Conservation (phyloP, 2,797 vertebrate species). For the Poeciliopsis turneri region DNA sequence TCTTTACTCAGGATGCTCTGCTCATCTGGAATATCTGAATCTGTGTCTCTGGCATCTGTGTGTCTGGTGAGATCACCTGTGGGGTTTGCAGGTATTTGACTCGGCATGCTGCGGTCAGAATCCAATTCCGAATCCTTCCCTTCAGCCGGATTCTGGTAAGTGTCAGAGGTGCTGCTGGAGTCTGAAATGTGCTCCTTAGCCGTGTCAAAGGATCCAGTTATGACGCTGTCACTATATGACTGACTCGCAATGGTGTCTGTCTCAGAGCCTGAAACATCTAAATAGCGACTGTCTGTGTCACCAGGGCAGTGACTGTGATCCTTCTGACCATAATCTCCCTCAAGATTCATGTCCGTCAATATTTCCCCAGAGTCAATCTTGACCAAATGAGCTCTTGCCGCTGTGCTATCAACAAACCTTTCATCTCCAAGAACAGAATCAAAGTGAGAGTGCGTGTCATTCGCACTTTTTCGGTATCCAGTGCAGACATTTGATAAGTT, state of each 20-base stretch:
- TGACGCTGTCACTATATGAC: constrained; percentile 63
- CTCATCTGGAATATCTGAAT: constrained; percentile 34
- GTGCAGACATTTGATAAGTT: constrained; percentile 18
- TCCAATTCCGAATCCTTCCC: constrained; percentile 27
- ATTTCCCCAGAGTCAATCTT: constrained; percentile 1
- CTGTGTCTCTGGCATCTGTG: constrained; percentile 13
- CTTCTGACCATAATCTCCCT: constrained; percentile 21
- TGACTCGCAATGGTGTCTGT: constrained; percentile 36
- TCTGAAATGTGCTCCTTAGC: constrained; percentile 73
- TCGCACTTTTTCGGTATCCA: constrained; percentile 21
- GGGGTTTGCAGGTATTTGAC: constrained; percentile 22
- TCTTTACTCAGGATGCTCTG: constrained; percentile 25
- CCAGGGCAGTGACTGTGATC: constrained; percentile 10
- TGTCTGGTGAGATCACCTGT: constrained; percentile 15
- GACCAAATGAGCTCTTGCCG: constrained; percentile 13
- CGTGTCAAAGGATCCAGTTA: constrained; percentile 67
- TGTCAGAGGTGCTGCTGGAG: constrained; percentile 65
- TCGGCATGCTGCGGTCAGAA: constrained; percentile 20
- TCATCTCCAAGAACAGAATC: background rate
- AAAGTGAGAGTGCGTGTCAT: background rate
- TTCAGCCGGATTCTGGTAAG: constrained; percentile 39
- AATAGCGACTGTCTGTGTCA: constrained; percentile 12
- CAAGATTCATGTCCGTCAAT: constrained; percentile 11
- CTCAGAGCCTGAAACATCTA: constrained; percentile 39
- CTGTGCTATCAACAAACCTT: constrained; percentile 5